Conservation (phyloP, 1,140 invertebrate species). For the Daktulosphaira vitifoliae region DNA sequence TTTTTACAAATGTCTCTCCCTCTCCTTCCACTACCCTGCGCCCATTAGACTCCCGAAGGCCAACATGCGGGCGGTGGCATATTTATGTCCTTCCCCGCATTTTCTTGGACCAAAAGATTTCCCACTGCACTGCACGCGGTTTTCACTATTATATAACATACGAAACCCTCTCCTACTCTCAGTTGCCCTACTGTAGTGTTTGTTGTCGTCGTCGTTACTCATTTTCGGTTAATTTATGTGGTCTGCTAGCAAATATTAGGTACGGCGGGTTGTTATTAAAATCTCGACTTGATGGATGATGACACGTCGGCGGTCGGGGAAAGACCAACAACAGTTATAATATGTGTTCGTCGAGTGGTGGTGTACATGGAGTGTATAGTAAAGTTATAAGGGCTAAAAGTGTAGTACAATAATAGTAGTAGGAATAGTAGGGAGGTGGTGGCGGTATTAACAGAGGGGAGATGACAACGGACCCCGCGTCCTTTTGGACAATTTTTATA, state of each 20-base stretch:
- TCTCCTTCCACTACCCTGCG: not conserved
- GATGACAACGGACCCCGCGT: not conserved
- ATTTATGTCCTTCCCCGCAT: slow-evolving; percentile 8
- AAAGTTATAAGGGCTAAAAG: not conserved
- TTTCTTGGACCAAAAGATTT: slow-evolving; percentile 31
- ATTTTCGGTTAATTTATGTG: slow-evolving; percentile 34
- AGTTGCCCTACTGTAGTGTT: no score
- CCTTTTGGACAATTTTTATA: slow-evolving; percentile 9
- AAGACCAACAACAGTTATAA: not conserved
- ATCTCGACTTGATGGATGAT: slow-evolving; percentile 34
- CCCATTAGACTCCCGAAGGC: not conserved
- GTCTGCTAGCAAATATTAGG: slow-evolving; percentile 30
- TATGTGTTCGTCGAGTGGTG: no score
- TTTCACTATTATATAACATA: no score
- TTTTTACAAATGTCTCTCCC: slow-evolving; percentile 31
- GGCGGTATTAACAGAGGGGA: not conserved
- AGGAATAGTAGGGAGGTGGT: not conserved
- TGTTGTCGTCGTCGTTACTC: slow-evolving; percentile 20
- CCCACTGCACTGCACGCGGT: not conserved
- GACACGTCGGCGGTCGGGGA: not conserved
- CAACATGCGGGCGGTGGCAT: not conserved
- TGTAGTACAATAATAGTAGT: not conserved
- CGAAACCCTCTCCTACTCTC: no score
- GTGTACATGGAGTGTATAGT: no score
- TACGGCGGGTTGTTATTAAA: slow-evolving; percentile 27